These are phyloP conservation scores for Neogobius melanostomus DNA, from an alignment of 2,113 vertebrate species.

Conservation along the genomic window DNA sequence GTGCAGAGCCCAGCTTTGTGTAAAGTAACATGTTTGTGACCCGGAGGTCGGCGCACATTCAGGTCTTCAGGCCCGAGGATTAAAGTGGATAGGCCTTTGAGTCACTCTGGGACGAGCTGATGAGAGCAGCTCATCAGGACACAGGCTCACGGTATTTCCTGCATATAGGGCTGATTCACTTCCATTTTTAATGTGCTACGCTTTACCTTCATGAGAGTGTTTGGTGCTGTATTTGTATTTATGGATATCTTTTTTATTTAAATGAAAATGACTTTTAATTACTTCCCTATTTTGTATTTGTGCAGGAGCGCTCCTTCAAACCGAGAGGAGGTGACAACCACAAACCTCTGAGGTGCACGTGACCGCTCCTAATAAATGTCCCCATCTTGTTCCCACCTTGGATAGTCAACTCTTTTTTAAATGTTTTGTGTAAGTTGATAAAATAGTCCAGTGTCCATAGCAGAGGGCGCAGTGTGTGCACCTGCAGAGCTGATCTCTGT, in stretches of 20 bases:
- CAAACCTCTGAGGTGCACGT: too few species aligned
- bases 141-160: not conserved
- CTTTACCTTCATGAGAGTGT: constrained; percentile 5
- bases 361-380: too few species aligned
- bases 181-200: constrained; percentile 7
- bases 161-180: not conserved
- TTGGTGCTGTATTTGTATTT: too few species aligned
- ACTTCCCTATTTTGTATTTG: constrained; percentile 73
- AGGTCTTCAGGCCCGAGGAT: constrained; percentile 51
- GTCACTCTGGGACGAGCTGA: not conserved
- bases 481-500: constrained; percentile 37
- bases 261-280: constrained; percentile 72
- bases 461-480: constrained; percentile 12
- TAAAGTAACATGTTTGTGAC: constrained; percentile 71
- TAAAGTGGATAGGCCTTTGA: constrained; percentile 38
- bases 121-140: not conserved
- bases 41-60: constrained; percentile 64
- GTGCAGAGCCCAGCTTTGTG: constrained; percentile 60
- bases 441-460: constrained; percentile 12
- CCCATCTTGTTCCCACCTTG: too few species aligned
- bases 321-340: too few species aligned
- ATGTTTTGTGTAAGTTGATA: not conserved
- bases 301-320: constrained; percentile 55
- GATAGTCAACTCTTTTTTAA: too few species aligned
- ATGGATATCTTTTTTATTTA: constrained; percentile 44